Conservation (phyloP, 2,797 vertebrate genomes). For the Gallinago nigripennis region DNA sequence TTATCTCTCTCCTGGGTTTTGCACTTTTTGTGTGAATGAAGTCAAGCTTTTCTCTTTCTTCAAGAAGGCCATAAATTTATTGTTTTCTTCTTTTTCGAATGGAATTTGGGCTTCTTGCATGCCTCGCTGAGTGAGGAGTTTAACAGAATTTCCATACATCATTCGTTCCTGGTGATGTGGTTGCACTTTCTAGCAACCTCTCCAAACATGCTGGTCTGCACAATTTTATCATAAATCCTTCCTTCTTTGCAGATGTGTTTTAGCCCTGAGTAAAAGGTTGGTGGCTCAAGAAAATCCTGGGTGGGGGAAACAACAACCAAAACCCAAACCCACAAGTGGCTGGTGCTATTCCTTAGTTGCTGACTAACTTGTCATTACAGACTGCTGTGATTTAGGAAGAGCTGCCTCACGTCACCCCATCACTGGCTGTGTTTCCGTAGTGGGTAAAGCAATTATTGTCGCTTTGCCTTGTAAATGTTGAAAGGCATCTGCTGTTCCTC, state of each 20-base stretch:
- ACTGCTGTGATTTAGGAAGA: not conserved
- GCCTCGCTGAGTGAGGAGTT: not conserved
- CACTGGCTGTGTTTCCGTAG: not conserved
- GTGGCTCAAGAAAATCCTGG: not conserved
- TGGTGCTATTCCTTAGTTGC: not conserved
- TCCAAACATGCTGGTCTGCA: not conserved
- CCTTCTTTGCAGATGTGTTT: not conserved
- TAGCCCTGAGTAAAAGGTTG: not conserved
- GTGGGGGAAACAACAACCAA: no score
- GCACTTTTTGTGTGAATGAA: not conserved
- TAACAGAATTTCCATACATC: not conserved
- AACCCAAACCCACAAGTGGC: not conserved
- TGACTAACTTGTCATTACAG: not conserved
- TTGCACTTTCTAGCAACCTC: not conserved
- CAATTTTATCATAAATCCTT: not conserved
- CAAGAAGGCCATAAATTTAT: not conserved
- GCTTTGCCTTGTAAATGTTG: conserved; percentile 13
- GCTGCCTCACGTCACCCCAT: not conserved
- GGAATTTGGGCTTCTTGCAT: not conserved
- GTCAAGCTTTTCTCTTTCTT: not conserved
- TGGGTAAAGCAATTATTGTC: not conserved
- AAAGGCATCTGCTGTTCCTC: conserved; percentile 50
- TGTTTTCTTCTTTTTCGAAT: not conserved
- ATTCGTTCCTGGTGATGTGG: not conserved
- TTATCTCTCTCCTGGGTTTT: not conserved